phyloP scores from a whole-genome alignment of 2,113 vertebrate species.

The Apeltes quadracus region DNA sequence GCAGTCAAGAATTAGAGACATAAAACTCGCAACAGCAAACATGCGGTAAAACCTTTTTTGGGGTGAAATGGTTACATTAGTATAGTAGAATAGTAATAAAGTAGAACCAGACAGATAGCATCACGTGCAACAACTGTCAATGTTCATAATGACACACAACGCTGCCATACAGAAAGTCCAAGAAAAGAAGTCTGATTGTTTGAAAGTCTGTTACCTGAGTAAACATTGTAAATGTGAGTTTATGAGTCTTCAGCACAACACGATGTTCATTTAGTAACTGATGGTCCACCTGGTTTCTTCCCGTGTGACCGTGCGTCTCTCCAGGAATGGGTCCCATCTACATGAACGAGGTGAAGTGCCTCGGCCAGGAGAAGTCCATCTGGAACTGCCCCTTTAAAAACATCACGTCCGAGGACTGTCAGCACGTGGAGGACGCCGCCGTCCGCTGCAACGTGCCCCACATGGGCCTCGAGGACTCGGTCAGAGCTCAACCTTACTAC shows the following conservation, averaged over 20 bases:
- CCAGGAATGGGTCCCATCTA: slow-evolving; percentile 92
- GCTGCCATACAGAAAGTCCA: neutral
- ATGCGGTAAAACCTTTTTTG: neutral
- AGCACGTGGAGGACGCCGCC: slow-evolving; percentile 87
- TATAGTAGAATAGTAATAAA: neutral
- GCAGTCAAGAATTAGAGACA: neutral
- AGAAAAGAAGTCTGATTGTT: neutral
- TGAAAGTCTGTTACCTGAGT: too few relatives aligned
- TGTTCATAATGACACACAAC: neutral
- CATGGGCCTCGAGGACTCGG: slow-evolving; percentile 90
- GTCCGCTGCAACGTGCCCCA: slow-evolving; percentile 91
- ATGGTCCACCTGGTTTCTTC: too few relatives aligned
- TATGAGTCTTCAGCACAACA: too few relatives aligned
- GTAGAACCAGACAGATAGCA: neutral
- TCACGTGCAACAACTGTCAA: neutral
- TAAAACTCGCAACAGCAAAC: neutral
- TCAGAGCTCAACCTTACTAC: slow-evolving; percentile 73
- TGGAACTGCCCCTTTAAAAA: slow-evolving; percentile 91
- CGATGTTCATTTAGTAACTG: too few relatives aligned
- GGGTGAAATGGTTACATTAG: neutral
- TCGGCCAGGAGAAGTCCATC: slow-evolving; percentile 87
- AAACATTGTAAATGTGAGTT: too few relatives aligned
- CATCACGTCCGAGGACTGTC: slow-evolving; percentile 91
- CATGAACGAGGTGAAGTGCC: slow-evolving; percentile 91
- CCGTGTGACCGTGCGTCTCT: neutral